Conservation (phyloP, 2,113 vertebrate genomes). For the Megaceryle torquata region DNA sequence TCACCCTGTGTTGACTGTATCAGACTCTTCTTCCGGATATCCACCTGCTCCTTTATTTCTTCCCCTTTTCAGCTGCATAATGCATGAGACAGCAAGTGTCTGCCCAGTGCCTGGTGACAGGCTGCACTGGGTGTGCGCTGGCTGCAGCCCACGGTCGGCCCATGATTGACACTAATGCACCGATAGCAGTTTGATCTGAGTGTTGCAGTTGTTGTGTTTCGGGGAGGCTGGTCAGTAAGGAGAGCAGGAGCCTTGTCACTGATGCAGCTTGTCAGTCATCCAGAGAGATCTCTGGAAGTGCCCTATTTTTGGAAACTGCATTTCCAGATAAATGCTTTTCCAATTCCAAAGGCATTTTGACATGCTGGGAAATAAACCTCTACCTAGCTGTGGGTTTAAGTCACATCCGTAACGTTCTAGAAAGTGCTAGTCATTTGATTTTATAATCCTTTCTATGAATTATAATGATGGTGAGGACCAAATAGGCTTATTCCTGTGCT, state of each 20-base stretch:
- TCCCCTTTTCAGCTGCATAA: conserved; percentile 33
- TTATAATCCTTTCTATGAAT: conserved; percentile 45
- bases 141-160: background rate
- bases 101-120: background rate
- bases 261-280: background rate
- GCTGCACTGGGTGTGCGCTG: background rate
- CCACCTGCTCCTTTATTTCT: conserved; percentile 9
- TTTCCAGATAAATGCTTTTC: conserved; percentile 47
- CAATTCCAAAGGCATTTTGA: conserved; percentile 19
- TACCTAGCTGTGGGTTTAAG: conserved; percentile 49
- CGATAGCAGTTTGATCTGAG: background rate
- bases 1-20: conserved; percentile 41
- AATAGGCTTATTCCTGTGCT: conserved; percentile 60
- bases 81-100: conserved; percentile 12
- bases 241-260: background rate
- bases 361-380: conserved; percentile 19
- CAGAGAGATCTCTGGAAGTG: background rate
- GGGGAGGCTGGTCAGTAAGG: conserved; percentile 9
- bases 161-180: background rate
- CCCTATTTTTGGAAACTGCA: conserved; percentile 25
- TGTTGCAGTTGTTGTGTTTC: background rate
- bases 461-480: conserved; percentile 27
- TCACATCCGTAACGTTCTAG: background rate
- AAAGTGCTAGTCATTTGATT: conserved; percentile 39
- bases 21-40: background rate